Evolutionary conservation across 1,140 invertebrate species (phyloP).

Genomic region (Cardiocondyla obscurior): DNA sequence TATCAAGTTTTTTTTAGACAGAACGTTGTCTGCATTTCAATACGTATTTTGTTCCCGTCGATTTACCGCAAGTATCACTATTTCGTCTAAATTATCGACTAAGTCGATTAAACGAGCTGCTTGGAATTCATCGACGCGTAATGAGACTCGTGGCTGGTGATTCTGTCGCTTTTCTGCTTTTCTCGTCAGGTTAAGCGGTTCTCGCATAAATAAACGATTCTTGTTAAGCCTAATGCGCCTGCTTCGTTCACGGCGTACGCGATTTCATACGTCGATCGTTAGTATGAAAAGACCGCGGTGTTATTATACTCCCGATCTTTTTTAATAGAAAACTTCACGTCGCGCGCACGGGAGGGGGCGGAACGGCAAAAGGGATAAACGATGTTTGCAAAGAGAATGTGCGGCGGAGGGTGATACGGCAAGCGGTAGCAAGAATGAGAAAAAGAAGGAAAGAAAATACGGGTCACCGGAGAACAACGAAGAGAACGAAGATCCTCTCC

Average conservation of each 20-base stretch:
- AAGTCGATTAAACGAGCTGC: neutral
- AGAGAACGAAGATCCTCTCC: conserved; percentile 70
- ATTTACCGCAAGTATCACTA: neutral
- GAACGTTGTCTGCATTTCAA: neutral
- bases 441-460: conserved; percentile 51
- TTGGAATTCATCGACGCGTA: neutral
- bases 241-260: conserved; percentile 1
- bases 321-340: conserved; percentile 70
- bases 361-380: conserved; percentile 68
- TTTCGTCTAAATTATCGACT: neutral
- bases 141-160: neutral
- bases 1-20: too few species aligned
- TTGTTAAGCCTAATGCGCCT: conserved; percentile 57
- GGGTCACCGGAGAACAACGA: conserved; percentile 33
- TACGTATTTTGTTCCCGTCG: neutral
- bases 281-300: conserved; percentile 66
- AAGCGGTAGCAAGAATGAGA: neutral
- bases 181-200: neutral
- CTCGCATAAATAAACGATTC: conserved; percentile 60
- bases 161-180: conserved; percentile 6
- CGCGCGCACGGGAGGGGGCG: conserved; percentile 50
- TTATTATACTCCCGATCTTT: conserved; percentile 33
- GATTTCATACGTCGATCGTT: conserved; percentile 56
- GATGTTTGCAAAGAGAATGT: conserved; percentile 46
- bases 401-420: neutral